These are phyloP conservation scores for Cheirogaleus major DNA, from an alignment of 2,797 vertebrate genomes.

Conservation along the genomic window DNA sequence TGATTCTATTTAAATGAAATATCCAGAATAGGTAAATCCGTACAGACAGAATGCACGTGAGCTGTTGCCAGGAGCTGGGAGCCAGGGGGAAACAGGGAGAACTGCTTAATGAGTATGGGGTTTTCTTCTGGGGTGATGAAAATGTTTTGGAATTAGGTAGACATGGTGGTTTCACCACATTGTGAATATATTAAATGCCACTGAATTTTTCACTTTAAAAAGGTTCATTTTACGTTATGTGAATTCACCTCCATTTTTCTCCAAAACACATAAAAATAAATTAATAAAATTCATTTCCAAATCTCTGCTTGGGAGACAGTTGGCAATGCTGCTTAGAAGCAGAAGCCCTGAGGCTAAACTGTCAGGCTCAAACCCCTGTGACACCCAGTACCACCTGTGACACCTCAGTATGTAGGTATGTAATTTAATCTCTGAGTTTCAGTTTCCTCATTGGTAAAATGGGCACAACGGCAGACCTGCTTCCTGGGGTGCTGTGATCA, in stretches of 20 bases:
- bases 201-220: background rate
- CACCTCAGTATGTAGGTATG: background rate
- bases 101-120: background rate
- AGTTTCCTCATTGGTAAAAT: background rate
- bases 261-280: background rate
- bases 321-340: background rate
- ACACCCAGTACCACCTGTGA: fast-evolving
- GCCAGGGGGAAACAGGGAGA: background rate
- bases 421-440: background rate
- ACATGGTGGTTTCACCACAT: background rate
- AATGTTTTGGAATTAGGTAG: background rate
- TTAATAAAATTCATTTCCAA: background rate
- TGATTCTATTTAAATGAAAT: background rate
- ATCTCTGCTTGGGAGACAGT: background rate
- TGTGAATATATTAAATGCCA: background rate
- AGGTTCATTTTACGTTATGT: background rate
- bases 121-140: background rate
- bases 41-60: background rate
- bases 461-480: background rate
- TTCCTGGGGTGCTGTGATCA: background rate
- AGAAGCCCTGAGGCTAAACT: fast-evolving
- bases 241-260: background rate
- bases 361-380: background rate
- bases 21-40: background rate
- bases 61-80: background rate